Percentiles rank a stretch among this genome's conserved stretches.
phyloP scores from a whole-genome alignment of 1,140 invertebrate genomes.

The Drosophila erecta region DNA sequence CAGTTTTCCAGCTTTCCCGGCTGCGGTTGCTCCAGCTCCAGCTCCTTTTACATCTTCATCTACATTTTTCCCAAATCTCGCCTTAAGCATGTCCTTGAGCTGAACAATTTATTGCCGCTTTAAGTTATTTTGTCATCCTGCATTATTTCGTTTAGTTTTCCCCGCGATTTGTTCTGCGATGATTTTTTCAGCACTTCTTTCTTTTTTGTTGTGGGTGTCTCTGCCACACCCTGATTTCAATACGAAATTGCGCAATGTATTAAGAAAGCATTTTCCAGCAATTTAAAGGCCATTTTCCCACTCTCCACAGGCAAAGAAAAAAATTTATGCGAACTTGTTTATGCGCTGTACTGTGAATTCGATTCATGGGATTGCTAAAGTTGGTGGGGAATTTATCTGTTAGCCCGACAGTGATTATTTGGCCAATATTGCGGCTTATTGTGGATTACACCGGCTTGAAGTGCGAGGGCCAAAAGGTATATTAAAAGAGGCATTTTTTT shows the following conservation, averaged over 20 bases:
- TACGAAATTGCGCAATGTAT: slow-evolving; percentile 61
- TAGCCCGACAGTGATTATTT: slow-evolving; percentile 38
- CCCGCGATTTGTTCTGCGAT: slow-evolving; percentile 7
- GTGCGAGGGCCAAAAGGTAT: slow-evolving; percentile 32
- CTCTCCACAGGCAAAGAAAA: background rate
- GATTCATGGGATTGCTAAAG: slow-evolving; percentile 5
- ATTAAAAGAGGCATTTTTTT: slow-evolving; percentile 4
- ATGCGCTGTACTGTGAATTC: slow-evolving; percentile 14
- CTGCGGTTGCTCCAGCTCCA: background rate
- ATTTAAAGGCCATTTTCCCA: slow-evolving; percentile 56
- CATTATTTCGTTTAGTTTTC: slow-evolving; percentile 60
- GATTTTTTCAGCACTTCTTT: background rate
- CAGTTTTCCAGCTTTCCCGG: slow-evolving; percentile 54
- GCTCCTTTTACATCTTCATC: background rate
- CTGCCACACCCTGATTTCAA: slow-evolving; percentile 47
- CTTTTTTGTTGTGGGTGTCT: no score
- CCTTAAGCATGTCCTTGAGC: slow-evolving; percentile 64
- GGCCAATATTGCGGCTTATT: slow-evolving; percentile 49
- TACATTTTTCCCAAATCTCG: slow-evolving; percentile 3
- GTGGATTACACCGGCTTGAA: slow-evolving; percentile 37
- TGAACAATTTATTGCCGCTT: slow-evolving; percentile 60
- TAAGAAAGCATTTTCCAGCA: slow-evolving; percentile 64
- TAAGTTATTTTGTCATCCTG: slow-evolving; percentile 68
- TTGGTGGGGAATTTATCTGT: slow-evolving; percentile 28
- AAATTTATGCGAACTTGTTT: slow-evolving; percentile 52